Base-by-base conservation (phyloP, 2,113 vertebrate genomes). In the Amphiprion ocellaris region DNA sequence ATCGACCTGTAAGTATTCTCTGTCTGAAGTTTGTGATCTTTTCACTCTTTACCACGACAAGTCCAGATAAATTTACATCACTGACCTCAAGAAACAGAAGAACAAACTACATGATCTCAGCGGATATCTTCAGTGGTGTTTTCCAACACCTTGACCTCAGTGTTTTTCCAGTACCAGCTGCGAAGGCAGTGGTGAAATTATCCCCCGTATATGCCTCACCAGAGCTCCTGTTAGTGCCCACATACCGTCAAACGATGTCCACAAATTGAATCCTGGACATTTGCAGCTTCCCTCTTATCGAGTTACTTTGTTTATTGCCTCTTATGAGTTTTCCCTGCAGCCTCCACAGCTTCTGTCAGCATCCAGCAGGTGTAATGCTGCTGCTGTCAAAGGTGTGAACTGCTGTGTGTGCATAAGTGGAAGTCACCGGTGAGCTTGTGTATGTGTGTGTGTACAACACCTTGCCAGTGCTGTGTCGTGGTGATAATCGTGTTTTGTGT, bases 271-370 rank as follows among this genome's bases (percentile, higher is more conserved):
- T 87, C 65, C 39, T 26, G 60, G 49, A 82, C 74, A 67, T 83
- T 70, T 56, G 52, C 52, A 64, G 74, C 70, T 59, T 78, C 44
- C 70, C 41, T 52, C 47, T 69, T 66, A 87, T 85, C 19, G 28
- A 83, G 69, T 87, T 85, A 87, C 24, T 63, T 63, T 62, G 69
- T 74, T 79, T 64, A 77, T 79, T 77, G 69, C 74, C 56, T 86
- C 47, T 81, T 75, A 78, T 85, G 74, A 89, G 66, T 66, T 81
- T 72, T 37, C 19, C 16, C 49, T 10, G 59, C 68, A 53, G 44
- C 46, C 46, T 63, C 55, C 69, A 30, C 41, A 49, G 60, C n/a
- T 12, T 11, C 39, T 59, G 73, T 76, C 66, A 77, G 30, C 80
- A 62, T 69, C 71, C 70, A 66, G 80, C 50, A 55, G 66, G 49